A percentile compares a stretch with the other conserved stretches of the same genome.
Evolutionary conservation across 2,797 vertebrate species (phyloP).

Genomic region (Aulostomus chinensis): DNA sequence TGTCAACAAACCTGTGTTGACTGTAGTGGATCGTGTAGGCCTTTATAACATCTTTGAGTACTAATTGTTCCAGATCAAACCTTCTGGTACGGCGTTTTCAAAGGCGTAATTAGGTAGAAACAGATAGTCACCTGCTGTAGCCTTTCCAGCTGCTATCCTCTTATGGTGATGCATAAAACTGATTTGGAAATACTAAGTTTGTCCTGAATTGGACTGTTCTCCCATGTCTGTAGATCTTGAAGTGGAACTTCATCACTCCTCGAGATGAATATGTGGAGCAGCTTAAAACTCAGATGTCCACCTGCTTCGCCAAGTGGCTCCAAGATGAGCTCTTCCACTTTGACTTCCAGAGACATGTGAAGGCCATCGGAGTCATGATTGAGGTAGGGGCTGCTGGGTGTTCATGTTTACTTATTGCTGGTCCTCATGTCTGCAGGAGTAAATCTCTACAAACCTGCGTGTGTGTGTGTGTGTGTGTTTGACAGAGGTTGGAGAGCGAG

Average conservation of each 20-base stretch:
- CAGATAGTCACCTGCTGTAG: too few relatives aligned
- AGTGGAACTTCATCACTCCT: slow-evolving; percentile 97
- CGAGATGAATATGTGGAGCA: slow-evolving; percentile 97
- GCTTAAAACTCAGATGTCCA: slow-evolving; percentile 93
- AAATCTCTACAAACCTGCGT: too few relatives aligned
- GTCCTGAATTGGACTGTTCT: not conserved
- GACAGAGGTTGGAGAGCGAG: slow-evolving; percentile 92
- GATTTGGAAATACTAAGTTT: not conserved
- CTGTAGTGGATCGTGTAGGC: too few relatives aligned
- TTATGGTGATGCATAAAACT: too few relatives aligned
- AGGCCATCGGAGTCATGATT: slow-evolving; percentile 91
- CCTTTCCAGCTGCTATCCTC: too few relatives aligned
- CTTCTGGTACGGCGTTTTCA: too few relatives aligned
- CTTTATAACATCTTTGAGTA: too few relatives aligned
- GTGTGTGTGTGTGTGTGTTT: not conserved
- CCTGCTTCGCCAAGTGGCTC: slow-evolving; percentile 92
- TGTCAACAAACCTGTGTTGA: too few relatives aligned
- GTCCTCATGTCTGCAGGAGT: not conserved
- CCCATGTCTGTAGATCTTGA: slow-evolving; percentile 83
- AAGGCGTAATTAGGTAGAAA: too few relatives aligned
- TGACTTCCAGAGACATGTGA: slow-evolving; percentile 97
- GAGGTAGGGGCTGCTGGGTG: slow-evolving; percentile 79
- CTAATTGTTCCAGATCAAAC: too few relatives aligned
- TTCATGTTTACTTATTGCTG: not conserved
- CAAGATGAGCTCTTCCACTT: slow-evolving; percentile 96